Base-by-base conservation (phyloP, 2,113 vertebrate genomes). In the Carassius gibelio region DNA sequence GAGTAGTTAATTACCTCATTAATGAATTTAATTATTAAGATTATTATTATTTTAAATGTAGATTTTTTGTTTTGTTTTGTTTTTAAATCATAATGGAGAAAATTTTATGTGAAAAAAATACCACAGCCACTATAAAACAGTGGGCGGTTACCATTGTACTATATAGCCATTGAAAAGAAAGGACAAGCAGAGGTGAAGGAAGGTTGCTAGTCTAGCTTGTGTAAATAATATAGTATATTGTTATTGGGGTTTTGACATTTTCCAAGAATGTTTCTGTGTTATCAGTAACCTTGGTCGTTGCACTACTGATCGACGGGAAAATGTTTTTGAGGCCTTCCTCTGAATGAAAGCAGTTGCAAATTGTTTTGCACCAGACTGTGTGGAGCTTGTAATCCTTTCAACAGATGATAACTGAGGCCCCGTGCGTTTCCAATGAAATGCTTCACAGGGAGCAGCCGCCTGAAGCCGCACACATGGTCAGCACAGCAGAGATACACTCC, bases 241-340 rank as follows among this genome's bases (percentile, higher is more conserved):
- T 77, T 38, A 36, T 59, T 59, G 50, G 4, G n/a, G 38, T 66
- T 66, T 30, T 81, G 78, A 30, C 21, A 19, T 34, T 81, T 81
- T 81, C 78, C 23, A 66, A 36, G 78, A 81, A 66, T 48, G 17
- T 26, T 30, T 66, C 77, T 0, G 45, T 48, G n/a, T 81, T 66
- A 26, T 50, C n/a, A 45, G 13, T 81, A 48, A 81, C 78, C 23
- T 81, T 50, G 76, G 21, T 57, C 36, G 55, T 45, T 79, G 76
- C 76, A 26, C 76, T 42, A 23, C 59, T 45, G 34, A 79, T 79
- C 26, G 23, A 66, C 48, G 14, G n/a, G 8, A 17, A 26, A 30
- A 17, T 17, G n/a, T 66, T 48, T 48, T 50, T 48, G 14, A 17
- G 36, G 11, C 17, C 5, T 17, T 48, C 62, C 9, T 81, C 8